Evolutionary conservation across 2,113 vertebrate genomes (phyloP).

Genomic region (Paracanthobrama guichenoti): DNA sequence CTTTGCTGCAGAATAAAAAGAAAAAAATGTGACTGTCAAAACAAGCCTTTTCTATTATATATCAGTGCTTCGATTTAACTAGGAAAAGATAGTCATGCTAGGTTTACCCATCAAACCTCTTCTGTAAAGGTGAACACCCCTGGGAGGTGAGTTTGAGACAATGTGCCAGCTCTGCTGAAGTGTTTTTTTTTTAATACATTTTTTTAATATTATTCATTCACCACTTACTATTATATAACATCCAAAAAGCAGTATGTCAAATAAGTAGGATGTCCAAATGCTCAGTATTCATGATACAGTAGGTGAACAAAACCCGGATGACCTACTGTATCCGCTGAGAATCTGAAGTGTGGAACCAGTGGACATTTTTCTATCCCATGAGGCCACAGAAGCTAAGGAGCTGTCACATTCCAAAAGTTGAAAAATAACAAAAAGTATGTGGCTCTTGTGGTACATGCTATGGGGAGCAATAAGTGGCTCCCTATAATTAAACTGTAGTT

Average conservation of each 20-base stretch:
- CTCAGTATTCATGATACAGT: not conserved
- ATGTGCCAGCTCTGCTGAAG: not conserved
- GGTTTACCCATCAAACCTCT: not conserved
- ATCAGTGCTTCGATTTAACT: not conserved
- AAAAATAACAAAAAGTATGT: not conserved
- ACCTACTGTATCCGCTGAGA: not conserved
- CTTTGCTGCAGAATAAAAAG: not conserved
- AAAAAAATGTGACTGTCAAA: not conserved
- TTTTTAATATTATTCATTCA: too few species aligned
- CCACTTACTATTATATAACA: not conserved
- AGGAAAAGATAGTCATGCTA: conserved; percentile 20
- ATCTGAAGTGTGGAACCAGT: not conserved
- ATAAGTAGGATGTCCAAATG: not conserved
- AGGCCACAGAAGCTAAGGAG: not conserved
- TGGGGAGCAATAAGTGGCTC: too few species aligned
- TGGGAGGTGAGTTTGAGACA: not conserved
- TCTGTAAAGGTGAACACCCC: conserved; percentile 4
- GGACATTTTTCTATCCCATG: conserved; percentile 4
- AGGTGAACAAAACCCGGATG: not conserved
- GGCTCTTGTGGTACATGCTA: not conserved
- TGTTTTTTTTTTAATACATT: not conserved
- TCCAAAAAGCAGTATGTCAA: not conserved
- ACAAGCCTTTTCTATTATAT: not conserved
- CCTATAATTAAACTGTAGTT: too few species aligned
- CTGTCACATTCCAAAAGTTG: conserved; percentile 13